Evolutionary conservation across 2,797 vertebrate genomes (phyloP), one percentile per base, ranked within the genome.

Genomic region (Megalops cyprinoides): DNA sequence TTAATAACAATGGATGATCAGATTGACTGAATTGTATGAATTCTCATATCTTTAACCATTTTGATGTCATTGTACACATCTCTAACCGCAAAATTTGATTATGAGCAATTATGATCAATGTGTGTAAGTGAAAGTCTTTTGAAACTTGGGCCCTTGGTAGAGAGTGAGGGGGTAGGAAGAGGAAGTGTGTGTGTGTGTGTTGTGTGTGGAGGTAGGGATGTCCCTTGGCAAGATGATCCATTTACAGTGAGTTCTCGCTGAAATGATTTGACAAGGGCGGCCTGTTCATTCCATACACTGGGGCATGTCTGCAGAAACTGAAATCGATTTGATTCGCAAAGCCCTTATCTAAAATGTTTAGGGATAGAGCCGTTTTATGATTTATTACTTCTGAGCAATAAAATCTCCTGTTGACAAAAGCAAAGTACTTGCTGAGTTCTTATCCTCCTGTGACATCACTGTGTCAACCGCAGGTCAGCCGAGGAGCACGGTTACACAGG

Each of bases 271-370:
- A 94, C 93, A 93, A 89, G 88, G 91, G 94, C 86, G 69, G 84
- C 81, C 46, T 88, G 85, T 91, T 94, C 91, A 89, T 91, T 79
- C 86, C 90, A 89, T 91, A 93, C 93, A 93, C 87, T 87, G 91
- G 91, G 92, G 92, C 86, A 87, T 90, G 91, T 75, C 51, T 89
- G 90, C 79, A 92, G 92, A 94, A 91, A 88, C 87, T 89, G 91
- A 94, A 95, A 95, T 94, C 94, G 94, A 96, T 95, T 96, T 93
- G 91, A 95, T 95, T 95, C 90, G 87, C 89, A 93, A 89, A 89
- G 93, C 88, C 67, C 92, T 97, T 97, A 96, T 97, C 96, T 96
- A 88, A 93, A 94, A 94, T 91, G 92, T 95, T 95, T 91, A 93
- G 91, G 92, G 93, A 94, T 76, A 86, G 93, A 93, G 88, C 93